Evolutionary conservation across 2,113 vertebrate genomes (phyloP), one percentile per base, ranked within the genome.

Genomic region (Numida meleagris): DNA sequence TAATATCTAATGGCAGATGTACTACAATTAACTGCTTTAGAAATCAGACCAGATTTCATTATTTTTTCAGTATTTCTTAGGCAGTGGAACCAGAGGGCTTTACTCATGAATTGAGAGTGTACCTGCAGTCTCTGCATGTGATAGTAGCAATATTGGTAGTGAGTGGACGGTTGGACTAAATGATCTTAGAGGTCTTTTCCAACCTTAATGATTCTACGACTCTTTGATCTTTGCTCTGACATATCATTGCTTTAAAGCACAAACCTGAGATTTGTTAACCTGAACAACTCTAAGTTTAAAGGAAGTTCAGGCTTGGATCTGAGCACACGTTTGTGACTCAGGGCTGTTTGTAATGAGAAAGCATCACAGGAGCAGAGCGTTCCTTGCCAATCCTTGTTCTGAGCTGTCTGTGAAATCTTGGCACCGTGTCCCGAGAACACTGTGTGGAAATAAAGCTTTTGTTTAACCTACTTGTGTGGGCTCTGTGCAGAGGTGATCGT

Each of bases 381-480:
- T 95, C 48, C n/a, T 85, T 92, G 90, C 92, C 86, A 94, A 43
- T 82, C 62, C 71, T 82, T 65, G 73, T 90, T 90, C 79, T 68
- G 83, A 92, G 58, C 48, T 2, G 58, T 84, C 77, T 93, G 66
- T 62, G 71, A 70, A 89, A 72, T 62, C 84, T 93, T 95, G 96
- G 95, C 92, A 87, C 31, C 0, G 0, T 31, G 43, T 93, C 73
- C 86, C 1, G 0, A 75, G 70, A 94, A 75, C 4, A 8, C 29
- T 72, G 62, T 55, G 82, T 89, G 83, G 88, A 96, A 95, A 89
- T 66, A 68, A 76, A 92, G 83, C 77, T 89, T 93, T 95, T 95
- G 86, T 95, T 96, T 94, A 95, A 95, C 89, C 92, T 90, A 79
- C 90, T 94, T 96, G 94, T 96, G 95, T 96, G 96, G 94, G 92